A percentile compares a stretch with the other conserved stretches of the same genome.
Conservation (phyloP, 2,797 vertebrate species). For the Myotis findleyi region DNA sequence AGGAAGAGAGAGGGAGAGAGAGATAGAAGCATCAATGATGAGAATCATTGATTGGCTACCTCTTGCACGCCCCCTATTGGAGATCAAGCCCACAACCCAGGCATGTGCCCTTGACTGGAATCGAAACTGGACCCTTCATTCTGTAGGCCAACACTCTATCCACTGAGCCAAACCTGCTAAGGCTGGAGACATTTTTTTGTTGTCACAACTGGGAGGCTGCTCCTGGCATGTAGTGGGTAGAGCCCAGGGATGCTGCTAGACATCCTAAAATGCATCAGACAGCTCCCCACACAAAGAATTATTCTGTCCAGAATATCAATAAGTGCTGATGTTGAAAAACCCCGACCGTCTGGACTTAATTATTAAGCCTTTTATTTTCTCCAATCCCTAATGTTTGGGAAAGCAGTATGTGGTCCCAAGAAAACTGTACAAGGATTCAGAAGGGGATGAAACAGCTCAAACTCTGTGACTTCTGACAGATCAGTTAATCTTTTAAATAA, state of each 20-base stretch:
- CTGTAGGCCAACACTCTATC: too few relatives aligned
- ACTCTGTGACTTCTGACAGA: background rate
- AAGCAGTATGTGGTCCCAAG: background rate
- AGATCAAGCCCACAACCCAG: too few relatives aligned
- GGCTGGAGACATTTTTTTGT: slow-evolving; percentile 35
- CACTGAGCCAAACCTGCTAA: too few relatives aligned
- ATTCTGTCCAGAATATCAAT: background rate
- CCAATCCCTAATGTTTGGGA: background rate
- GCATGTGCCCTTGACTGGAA: too few relatives aligned
- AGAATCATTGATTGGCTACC: too few relatives aligned
- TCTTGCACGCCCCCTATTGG: too few relatives aligned
- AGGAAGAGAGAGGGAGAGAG: too few relatives aligned
- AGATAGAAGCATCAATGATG: too few relatives aligned
- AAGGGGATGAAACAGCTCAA: slow-evolving; percentile 16
- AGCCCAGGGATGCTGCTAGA: background rate
- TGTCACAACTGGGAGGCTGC: background rate
- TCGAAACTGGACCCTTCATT: too few relatives aligned
- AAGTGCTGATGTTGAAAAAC: slow-evolving; percentile 9
- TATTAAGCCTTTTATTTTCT: slow-evolving; percentile 19
- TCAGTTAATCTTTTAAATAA: slow-evolving; percentile 25
- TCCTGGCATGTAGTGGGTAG: background rate
- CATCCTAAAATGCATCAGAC: background rate
- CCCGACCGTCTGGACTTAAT: background rate
- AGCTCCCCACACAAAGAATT: background rate
- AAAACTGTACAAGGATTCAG: slow-evolving; percentile 1